These are phyloP conservation scores for Oreonectes daqikongensis DNA, from an alignment of 2,797 vertebrate species.

Conservation along the genomic window DNA sequence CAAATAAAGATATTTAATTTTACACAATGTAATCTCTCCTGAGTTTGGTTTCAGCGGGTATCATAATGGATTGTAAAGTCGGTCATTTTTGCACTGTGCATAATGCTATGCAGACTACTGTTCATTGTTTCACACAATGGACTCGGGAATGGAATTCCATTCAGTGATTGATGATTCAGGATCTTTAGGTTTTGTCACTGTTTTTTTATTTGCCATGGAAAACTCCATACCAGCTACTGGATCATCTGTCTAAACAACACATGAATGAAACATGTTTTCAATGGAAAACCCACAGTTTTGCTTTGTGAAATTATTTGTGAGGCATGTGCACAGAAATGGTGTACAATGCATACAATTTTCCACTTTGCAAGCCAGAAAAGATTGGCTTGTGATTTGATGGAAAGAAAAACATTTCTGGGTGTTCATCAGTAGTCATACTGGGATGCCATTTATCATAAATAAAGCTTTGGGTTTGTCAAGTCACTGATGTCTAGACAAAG, in stretches of 20 bases:
- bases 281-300: conserved; percentile 15
- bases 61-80: not conserved
- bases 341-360: conserved; percentile 45
- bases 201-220: conserved; percentile 9
- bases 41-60: conserved; percentile 2
- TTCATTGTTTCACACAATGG: not conserved
- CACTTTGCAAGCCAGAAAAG: conserved; percentile 45
- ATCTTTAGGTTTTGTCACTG: conserved; percentile 7
- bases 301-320: conserved; percentile 30
- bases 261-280: conserved; percentile 35
- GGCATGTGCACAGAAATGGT: conserved; percentile 14
- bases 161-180: conserved; percentile 13
- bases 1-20: conserved; percentile 68
- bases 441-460: conserved; percentile 27
- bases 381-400: conserved; percentile 43
- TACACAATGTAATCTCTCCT: conserved; percentile 52
- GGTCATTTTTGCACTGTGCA: not conserved
- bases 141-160: conserved; percentile 20
- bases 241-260: conserved; percentile 9
- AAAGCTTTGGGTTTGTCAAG: conserved; percentile 14
- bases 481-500: conserved; percentile 18
- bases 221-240: not conserved
- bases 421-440: conserved; percentile 39
- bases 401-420: conserved; percentile 57
- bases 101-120: conserved; percentile 7